Percentiles rank a stretch among this genome's conserved stretches.
These are phyloP conservation scores for Kuschelorhynchus macadamiae DNA, from an alignment of 2,888 invertebrate genomes.

Conservation along the genomic window DNA sequence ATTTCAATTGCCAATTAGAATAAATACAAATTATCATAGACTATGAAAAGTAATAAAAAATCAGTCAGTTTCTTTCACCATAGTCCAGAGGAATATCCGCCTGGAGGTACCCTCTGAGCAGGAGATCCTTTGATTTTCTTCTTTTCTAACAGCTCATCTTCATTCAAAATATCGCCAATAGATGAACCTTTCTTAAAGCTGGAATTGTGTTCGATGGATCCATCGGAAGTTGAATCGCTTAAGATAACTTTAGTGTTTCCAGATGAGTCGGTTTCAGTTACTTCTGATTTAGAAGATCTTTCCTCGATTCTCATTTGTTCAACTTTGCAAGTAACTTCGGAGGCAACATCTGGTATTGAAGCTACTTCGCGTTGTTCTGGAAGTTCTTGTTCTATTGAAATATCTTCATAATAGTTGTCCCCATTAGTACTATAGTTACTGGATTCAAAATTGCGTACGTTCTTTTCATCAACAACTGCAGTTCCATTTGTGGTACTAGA, in stretches of 20 bases:
- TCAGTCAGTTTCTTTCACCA: constrained; percentile 45
- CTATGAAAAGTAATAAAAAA: no score
- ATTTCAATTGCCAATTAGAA: neutral
- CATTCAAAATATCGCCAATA: constrained; percentile 49
- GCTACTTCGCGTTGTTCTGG: neutral
- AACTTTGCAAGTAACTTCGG: constrained; percentile 31
- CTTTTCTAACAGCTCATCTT: constrained; percentile 43
- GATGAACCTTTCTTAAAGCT: constrained; percentile 34
- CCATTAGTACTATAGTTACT: constrained; percentile 12
- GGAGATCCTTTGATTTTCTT: constrained; percentile 35
- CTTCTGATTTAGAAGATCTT: constrained; percentile 21
- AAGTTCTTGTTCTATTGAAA: neutral
- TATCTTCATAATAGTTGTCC: constrained; percentile 7
- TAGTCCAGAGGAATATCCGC: constrained; percentile 55
- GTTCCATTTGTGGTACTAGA: constrained; percentile 14
- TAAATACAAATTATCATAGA: neutral
- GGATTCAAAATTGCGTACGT: constrained; percentile 8
- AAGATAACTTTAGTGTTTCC: constrained; percentile 30
- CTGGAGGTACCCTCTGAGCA: constrained; percentile 52
- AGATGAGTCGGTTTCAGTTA: constrained; percentile 32
- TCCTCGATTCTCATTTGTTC: constrained; percentile 30
- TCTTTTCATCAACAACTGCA: constrained; percentile 9
- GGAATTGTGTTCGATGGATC: constrained; percentile 22
- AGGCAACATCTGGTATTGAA: constrained; percentile 20
- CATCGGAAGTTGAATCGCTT: constrained; percentile 19